Base-by-base conservation (phyloP, 2,888 invertebrate genomes). In the Philopedon plagiatum region DNA sequence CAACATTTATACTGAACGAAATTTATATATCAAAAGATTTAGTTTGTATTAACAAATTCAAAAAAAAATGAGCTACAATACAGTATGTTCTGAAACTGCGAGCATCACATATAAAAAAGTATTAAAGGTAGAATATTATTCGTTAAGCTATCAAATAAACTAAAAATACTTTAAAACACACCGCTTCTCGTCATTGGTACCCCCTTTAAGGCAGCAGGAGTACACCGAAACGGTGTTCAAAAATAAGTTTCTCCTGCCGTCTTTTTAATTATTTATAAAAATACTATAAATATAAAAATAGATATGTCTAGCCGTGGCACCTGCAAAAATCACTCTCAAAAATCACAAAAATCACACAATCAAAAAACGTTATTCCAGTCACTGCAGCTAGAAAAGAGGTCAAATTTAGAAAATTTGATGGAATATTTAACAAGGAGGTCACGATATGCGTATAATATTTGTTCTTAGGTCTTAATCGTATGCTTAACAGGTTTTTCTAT, bases 291-390 rank as follows among this genome's bases (percentile, higher is more conserved):
- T 77, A 77, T 73, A 75, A 69, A 70, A 70, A 76, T 76, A 75
- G 46, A 71, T 62, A 71, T 72, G 77, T 77, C 76, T 54, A 66
- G 64, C 78, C 77, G 77, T 79, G 26, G 61, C 64, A 83, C 85
- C 85, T 85, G 85, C 80, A 85, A 85, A 85, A 85, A 83, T 82
- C 83, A 83, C 80, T 83, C 84, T 84, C 85, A 85, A 85, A 85
- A 85, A 84, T 80, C 80, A 75, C 70, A 75, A 75, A 75, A 75
- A 75, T 73, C 80, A 78, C 76, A 76, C 77, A 72, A 39, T 73
- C 75, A 80, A 81, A 82, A 82, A 79, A 39, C 23, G 21, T 44
- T 54, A 68, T 29, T 37, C 41, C 26, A 67, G 37, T 49, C 37
- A 32, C 1, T 18, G 15, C 2, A 39, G 8, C 64, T 37, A 26